These are phyloP conservation scores for Otus scops DNA, from an alignment of 2,797 vertebrate species.

Conservation along the genomic window DNA sequence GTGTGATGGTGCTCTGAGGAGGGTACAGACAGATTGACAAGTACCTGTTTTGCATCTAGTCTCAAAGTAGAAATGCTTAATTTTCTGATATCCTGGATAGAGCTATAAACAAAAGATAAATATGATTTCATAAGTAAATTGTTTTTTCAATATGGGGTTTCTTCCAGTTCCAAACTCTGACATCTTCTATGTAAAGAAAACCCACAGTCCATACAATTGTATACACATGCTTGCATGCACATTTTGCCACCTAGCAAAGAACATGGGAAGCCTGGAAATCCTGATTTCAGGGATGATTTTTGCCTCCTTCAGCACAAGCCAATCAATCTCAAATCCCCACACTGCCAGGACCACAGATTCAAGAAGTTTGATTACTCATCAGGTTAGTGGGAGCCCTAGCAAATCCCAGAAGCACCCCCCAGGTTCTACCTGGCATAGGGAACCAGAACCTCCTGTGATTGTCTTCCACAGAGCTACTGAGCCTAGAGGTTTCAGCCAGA, in stretches of 20 bases:
- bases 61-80: background rate
- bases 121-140: background rate
- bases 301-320: background rate
- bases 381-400: background rate
- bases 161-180: background rate
- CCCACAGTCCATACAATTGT: background rate
- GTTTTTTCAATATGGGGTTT: background rate
- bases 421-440: rapidly evolving
- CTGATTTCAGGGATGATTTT: background rate
- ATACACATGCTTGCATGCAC: rapidly evolving
- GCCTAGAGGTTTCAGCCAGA: background rate
- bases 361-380: background rate
- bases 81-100: background rate
- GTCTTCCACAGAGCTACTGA: background rate
- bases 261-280: background rate
- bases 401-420: background rate
- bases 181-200: background rate
- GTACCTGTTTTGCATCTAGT: background rate
- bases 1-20: background rate
- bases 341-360: background rate
- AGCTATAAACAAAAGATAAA: background rate
- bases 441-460: background rate
- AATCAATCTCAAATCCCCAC: background rate
- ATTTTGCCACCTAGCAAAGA: background rate
- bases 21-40: background rate